Conservation (phyloP, 2,888 invertebrate genomes). For the Asteroscopus sphinx region DNA sequence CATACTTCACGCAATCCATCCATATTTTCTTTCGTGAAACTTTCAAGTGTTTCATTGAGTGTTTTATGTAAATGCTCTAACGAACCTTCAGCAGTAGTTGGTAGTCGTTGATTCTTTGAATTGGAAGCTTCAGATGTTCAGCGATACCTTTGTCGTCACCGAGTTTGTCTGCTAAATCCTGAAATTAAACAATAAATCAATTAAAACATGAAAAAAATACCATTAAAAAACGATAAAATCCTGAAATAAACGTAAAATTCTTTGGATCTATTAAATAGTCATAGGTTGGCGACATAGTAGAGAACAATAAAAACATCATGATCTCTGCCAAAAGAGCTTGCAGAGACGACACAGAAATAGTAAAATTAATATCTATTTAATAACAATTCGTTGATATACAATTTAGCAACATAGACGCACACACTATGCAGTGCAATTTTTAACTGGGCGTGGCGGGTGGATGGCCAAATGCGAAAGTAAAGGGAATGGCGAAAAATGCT, state of each 20-base stretch:
- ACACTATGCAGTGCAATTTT: too few relatives aligned
- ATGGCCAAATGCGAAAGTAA: too few relatives aligned
- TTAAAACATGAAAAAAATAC: constrained; percentile 1
- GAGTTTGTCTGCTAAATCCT: constrained; percentile 95
- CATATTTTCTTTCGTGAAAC: too few relatives aligned
- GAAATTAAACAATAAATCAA: constrained; percentile 70
- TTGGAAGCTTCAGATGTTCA: constrained; percentile 97
- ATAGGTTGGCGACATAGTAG: constrained; percentile 31
- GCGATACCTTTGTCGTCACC: constrained; percentile 96
- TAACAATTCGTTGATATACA: too few relatives aligned
- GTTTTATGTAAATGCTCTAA: background rate
- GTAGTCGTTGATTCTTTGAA: constrained; percentile 98
- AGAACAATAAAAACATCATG: constrained; percentile 30
- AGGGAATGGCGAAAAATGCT: too few relatives aligned
- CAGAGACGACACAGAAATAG: constrained; percentile 17
- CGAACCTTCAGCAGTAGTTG: constrained; percentile 97
- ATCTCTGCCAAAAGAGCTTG: constrained; percentile 41
- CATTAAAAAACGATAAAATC: constrained; percentile 14
- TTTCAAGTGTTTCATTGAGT: too few relatives aligned
- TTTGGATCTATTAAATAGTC: constrained; percentile 18
- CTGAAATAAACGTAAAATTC: constrained; percentile 19
- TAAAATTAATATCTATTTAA: constrained; percentile 14
- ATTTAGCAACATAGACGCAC: constrained; percentile 5
- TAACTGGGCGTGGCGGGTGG: too few relatives aligned
- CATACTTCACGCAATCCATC: too few relatives aligned